Evolutionary conservation across 1,140 invertebrate species (phyloP).

Genomic region (Aphaenogaster rudis): DNA sequence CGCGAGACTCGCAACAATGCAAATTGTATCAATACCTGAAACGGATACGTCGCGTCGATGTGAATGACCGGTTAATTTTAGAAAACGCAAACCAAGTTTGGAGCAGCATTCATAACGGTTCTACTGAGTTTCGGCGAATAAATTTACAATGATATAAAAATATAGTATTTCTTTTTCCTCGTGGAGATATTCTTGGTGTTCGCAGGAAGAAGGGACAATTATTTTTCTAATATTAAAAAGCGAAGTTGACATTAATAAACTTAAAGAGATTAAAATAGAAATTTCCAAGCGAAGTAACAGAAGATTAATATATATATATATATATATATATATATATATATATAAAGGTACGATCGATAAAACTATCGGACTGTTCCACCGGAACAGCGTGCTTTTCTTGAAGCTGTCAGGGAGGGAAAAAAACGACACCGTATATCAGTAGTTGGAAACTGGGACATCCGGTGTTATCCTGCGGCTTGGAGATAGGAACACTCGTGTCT

Average conservation of each 20-base stretch:
- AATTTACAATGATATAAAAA: neutral
- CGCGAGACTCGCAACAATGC: slow-evolving; percentile 11
- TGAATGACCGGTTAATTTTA: neutral
- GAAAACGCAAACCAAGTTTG: neutral
- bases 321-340: slow-evolving; percentile 22
- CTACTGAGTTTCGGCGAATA: neutral
- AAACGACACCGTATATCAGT: slow-evolving; percentile 21
- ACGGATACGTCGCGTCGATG: neutral
- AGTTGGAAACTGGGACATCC: slow-evolving; percentile 45
- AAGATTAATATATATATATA: slow-evolving; percentile 14
- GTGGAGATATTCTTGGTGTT: neutral
- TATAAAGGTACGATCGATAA: slow-evolving; percentile 33
- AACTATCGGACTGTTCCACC: slow-evolving; percentile 1
- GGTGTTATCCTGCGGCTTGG: slow-evolving; percentile 4
- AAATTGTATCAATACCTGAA: slow-evolving; percentile 26
- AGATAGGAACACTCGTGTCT: neutral
- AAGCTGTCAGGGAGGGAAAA: neutral
- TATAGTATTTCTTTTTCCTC: neutral
- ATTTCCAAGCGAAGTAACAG: neutral
- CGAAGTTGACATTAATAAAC: slow-evolving; percentile 2
- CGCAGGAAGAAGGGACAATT: neutral
- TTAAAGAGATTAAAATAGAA: slow-evolving; percentile 17
- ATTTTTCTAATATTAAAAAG: neutral
- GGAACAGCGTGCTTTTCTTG: neutral
- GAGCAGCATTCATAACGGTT: neutral